These are phyloP conservation scores for Mystacides longicornis DNA, from an alignment of 2,888 invertebrate genomes.

Conservation along the genomic window DNA sequence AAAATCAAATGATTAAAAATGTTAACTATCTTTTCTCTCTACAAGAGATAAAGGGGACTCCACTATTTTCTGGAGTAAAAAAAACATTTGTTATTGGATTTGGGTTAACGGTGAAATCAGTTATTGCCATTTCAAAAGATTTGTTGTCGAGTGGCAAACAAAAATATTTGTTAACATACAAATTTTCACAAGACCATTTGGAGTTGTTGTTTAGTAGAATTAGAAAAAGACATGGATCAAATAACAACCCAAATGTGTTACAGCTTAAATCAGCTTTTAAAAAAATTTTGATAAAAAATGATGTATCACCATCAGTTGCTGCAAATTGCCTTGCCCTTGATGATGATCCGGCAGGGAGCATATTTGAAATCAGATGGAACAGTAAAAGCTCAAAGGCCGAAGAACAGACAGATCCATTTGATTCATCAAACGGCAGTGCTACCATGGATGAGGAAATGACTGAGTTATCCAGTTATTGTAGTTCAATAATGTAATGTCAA, in stretches of 20 bases:
- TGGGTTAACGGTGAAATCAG: background rate
- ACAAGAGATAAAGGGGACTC: background rate
- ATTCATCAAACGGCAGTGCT: too few species aligned
- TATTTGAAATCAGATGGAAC: background rate
- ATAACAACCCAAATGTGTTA: background rate
- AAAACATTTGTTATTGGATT: background rate
- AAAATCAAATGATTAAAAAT: background rate
- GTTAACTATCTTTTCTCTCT: background rate
- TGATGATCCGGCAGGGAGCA: background rate
- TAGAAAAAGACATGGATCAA: background rate
- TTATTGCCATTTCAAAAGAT: background rate
- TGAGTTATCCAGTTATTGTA: background rate
- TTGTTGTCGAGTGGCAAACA: background rate
- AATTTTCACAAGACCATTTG: background rate
- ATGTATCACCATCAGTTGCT: background rate
- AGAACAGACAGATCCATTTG: too few species aligned
- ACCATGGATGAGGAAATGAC: background rate
- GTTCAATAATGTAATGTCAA: background rate
- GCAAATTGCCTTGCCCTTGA: background rate
- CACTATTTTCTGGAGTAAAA: background rate
- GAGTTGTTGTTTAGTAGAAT: background rate
- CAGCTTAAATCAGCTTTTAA: background rate
- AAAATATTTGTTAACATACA: background rate
- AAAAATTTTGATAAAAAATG: background rate
- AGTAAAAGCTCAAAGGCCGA: background rate